phyloP scores from a whole-genome alignment of 2,888 invertebrate species.

The Clistopyga incitator region DNA sequence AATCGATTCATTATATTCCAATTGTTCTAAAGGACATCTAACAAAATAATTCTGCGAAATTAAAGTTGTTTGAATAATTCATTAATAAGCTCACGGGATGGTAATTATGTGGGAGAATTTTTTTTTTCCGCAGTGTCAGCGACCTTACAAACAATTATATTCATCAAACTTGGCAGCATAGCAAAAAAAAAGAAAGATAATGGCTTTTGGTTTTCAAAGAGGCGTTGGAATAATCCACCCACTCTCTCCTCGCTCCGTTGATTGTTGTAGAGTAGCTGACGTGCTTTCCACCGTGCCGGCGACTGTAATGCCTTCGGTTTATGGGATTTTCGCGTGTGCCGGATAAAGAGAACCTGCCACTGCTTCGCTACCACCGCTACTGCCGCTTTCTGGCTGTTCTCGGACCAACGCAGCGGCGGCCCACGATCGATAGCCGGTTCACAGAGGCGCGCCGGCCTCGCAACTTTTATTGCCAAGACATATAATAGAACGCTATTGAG shows the following conservation, averaged over 20 bases:
- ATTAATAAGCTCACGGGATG: no score
- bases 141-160: no score
- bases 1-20: no score
- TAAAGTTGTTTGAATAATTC: no score
- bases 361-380: background rate
- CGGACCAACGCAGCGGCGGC: conserved; percentile 20
- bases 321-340: conserved; percentile 64
- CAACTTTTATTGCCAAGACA: conserved; percentile 49
- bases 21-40: no score
- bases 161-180: background rate
- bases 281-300: conserved; percentile 13
- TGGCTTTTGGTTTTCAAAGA: background rate
- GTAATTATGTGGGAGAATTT: no score
- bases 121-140: no score
- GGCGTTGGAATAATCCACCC: background rate
- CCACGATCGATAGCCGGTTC: conserved; percentile 58
- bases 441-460: conserved; percentile 62
- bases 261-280: background rate
- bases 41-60: no score
- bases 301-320: conserved; percentile 40
- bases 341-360: conserved; percentile 38
- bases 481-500: conserved; percentile 2
- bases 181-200: background rate
- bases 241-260: background rate
- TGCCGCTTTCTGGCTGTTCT: conserved; percentile 4